Conservation (phyloP, 2,888 invertebrate genomes). For the Noctuana brunneofusca region DNA sequence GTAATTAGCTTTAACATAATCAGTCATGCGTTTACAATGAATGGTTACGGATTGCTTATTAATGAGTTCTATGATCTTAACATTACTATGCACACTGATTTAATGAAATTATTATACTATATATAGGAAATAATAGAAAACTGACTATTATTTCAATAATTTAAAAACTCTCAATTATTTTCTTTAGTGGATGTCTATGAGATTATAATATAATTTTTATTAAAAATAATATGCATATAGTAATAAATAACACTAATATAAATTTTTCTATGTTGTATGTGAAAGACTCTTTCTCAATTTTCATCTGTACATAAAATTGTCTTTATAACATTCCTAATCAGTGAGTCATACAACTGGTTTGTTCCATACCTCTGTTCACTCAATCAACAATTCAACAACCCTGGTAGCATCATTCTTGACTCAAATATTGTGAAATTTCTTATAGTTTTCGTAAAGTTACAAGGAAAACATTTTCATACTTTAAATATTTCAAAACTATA, state of each 20-base stretch:
- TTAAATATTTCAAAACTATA: neutral
- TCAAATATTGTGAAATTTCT: conserved; percentile 9
- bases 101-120: neutral
- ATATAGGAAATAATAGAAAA: neutral
- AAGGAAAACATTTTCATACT: conserved; percentile 3
- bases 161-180: neutral
- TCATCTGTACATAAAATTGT: conserved; percentile 28
- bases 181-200: neutral
- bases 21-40: conserved; percentile 30
- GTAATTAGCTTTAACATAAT: conserved; percentile 29
- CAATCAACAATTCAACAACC: conserved; percentile 35
- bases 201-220: too few relatives aligned
- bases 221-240: too few relatives aligned
- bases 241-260: too few relatives aligned
- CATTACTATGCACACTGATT: neutral
- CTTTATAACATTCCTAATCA: conserved; percentile 38
- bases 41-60: conserved; percentile 21
- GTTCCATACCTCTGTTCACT: conserved; percentile 24
- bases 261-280: neutral
- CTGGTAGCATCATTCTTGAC: conserved; percentile 24
- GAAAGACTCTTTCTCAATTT: conserved; percentile 4
- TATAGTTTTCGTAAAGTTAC: neutral
- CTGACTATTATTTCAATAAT: neutral
- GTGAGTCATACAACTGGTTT: conserved; percentile 43
- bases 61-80: conserved; percentile 13